A percentile compares a stretch with the other conserved stretches of the same genome.
Conservation (phyloP, 2,888 invertebrate species). For the Metellina segmentata region DNA sequence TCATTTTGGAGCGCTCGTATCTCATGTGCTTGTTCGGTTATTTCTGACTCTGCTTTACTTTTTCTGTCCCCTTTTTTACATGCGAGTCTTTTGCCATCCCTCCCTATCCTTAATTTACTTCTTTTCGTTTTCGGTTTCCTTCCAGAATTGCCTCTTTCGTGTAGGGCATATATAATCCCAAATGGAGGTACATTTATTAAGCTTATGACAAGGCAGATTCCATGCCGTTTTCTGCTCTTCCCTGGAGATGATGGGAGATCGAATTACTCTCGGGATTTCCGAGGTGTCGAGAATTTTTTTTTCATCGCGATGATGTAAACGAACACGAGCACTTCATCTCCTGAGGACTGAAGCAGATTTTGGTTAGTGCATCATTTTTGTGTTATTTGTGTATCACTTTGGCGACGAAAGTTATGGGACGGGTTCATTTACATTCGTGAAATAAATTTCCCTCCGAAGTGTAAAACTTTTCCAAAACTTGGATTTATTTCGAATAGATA, state of each 20-base stretch:
- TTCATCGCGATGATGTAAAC: background rate
- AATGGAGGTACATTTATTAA: slow-evolving; percentile 25
- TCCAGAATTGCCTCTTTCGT: slow-evolving; percentile 6
- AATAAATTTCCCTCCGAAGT: background rate
- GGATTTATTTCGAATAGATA: background rate
- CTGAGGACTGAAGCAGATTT: background rate
- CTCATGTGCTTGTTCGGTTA: slow-evolving; percentile 9
- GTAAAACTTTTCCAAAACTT: background rate
- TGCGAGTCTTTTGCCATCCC: background rate
- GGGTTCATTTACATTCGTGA: background rate
- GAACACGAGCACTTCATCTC: background rate
- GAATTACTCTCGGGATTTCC: background rate
- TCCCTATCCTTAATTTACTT: slow-evolving; percentile 12
- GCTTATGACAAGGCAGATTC: slow-evolving; percentile 24
- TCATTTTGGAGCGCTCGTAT: slow-evolving; percentile 29
- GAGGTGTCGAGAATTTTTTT: slow-evolving; percentile 8
- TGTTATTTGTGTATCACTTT: background rate
- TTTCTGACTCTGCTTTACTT: slow-evolving; percentile 1
- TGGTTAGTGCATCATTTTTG: background rate
- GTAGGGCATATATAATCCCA: slow-evolving; percentile 5
- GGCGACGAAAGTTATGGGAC: background rate
- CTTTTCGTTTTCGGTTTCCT: background rate
- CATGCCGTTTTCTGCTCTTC: background rate
- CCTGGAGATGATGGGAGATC: background rate
- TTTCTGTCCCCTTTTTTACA: background rate